A percentile compares a stretch with the other conserved stretches of the same genome.
These are phyloP conservation scores for Pseudomyrmex sp. DNA, from an alignment of 1,140 invertebrate genomes.

Conservation along the genomic window DNA sequence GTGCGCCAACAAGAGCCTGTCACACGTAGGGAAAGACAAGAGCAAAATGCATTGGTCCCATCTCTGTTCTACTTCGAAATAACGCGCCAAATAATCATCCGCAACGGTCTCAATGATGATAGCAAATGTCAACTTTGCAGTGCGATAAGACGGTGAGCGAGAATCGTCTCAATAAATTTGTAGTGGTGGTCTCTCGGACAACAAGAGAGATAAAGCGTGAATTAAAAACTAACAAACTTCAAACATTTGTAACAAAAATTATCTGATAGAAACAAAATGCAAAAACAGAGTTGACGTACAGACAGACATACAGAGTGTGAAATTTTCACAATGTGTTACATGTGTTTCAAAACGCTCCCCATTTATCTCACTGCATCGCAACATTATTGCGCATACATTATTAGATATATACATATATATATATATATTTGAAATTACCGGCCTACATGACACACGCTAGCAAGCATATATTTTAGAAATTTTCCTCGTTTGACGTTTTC, in stretches of 20 bases:
- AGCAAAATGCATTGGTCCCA: constrained; percentile 33
- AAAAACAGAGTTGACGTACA: no score
- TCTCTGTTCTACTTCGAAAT: constrained; percentile 1
- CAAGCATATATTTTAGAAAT: background rate
- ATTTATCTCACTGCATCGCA: constrained; percentile 24
- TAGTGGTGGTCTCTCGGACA: no score
- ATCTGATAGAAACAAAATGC: no score
- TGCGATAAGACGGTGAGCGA: background rate
- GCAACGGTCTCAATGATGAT: constrained; percentile 9
- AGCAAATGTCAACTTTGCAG: background rate
- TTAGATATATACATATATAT: constrained; percentile 28
- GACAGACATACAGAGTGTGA: no score
- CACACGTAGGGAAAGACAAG: constrained; percentile 62
- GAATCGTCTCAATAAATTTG: background rate
- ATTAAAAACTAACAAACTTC: no score
- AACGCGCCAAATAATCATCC: background rate
- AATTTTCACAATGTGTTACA: background rate
- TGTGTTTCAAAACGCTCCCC: background rate
- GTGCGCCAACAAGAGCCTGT: constrained; percentile 84
- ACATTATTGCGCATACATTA: constrained; percentile 1
- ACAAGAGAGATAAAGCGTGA: no score
- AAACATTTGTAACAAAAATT: no score
- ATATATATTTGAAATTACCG: constrained; percentile 46
- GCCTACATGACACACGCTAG: constrained; percentile 23
- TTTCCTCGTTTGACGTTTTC: background rate